A percentile compares a stretch with the other conserved stretches of the same genome.
Conservation (phyloP, 2,888 invertebrate species). For the Cephus nigrinus region DNA sequence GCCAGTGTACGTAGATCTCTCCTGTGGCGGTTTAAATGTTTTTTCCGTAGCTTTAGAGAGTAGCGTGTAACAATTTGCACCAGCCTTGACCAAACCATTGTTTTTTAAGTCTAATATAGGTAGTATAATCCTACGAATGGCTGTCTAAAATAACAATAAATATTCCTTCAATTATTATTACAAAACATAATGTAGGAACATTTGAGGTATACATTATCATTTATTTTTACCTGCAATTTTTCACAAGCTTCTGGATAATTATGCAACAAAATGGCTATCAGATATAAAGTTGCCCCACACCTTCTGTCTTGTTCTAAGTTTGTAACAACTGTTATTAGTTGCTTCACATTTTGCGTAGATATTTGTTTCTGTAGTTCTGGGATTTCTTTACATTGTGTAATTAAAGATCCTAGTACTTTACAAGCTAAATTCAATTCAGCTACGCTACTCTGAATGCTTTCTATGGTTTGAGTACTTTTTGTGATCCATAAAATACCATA, state of each 20-base stretch:
- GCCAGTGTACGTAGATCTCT: conserved; percentile 38
- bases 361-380: conserved; percentile 56
- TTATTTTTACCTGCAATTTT: conserved; percentile 48
- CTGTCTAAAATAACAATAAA: conserved; percentile 37
- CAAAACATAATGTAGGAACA: not conserved
- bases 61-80: conserved; percentile 54
- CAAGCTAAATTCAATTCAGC: conserved; percentile 44
- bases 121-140: conserved; percentile 46
- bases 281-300: conserved; percentile 42
- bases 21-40: conserved; percentile 47
- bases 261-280: conserved; percentile 51
- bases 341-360: conserved; percentile 55
- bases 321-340: conserved; percentile 42
- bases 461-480: conserved; percentile 49
- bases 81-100: conserved; percentile 42
- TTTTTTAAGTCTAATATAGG: conserved; percentile 46
- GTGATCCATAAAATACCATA: conserved; percentile 52
- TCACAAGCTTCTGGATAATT: conserved; percentile 57
- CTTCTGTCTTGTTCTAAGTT: conserved; percentile 31
- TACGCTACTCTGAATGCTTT: conserved; percentile 36
- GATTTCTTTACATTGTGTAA: conserved; percentile 45
- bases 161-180: not conserved
- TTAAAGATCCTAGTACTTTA: conserved; percentile 41
- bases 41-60: conserved; percentile 50
- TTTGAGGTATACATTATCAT: not conserved